phyloP scores from a whole-genome alignment of 2,113 vertebrate species.

The Scomber scombrus region DNA sequence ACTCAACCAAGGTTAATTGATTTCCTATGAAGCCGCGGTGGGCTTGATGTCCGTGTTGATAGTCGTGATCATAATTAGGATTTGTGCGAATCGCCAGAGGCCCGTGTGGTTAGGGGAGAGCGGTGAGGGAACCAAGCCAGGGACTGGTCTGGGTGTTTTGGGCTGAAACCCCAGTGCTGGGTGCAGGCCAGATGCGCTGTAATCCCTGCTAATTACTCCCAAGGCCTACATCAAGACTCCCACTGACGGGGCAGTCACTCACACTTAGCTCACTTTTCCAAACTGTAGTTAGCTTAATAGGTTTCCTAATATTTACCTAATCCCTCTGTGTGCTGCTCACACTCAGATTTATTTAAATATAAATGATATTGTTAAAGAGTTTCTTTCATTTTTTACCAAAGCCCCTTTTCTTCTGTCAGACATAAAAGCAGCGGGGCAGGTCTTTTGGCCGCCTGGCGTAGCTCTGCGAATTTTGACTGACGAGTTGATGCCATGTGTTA shows the following conservation, averaged over 20 bases:
- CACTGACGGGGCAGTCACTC: constrained; percentile 67
- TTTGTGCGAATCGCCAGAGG: constrained; percentile 58
- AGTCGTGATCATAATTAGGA: constrained; percentile 53
- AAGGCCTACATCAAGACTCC: constrained; percentile 72
- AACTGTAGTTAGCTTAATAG: constrained; percentile 60
- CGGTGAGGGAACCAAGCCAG: constrained; percentile 63
- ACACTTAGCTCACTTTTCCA: constrained; percentile 71
- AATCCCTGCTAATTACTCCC: constrained; percentile 84
- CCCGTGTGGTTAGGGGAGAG: constrained; percentile 58
- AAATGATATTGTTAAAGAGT: constrained; percentile 60
- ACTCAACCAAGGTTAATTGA: constrained; percentile 49
- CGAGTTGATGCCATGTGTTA: constrained; percentile 56
- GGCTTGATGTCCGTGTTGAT: constrained; percentile 49
- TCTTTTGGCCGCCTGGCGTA: constrained; percentile 57
- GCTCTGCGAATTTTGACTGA: constrained; percentile 58
- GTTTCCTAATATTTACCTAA: constrained; percentile 73
- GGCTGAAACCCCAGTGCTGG: constrained; percentile 74
- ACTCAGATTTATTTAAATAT: constrained; percentile 68
- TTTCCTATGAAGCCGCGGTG: constrained; percentile 38
- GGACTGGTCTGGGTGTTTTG: constrained; percentile 73
- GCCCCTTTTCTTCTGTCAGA: constrained; percentile 35
- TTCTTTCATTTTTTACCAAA: constrained; percentile 12
- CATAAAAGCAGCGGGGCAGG: constrained; percentile 16
- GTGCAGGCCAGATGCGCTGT: constrained; percentile 72
- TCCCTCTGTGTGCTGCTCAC: constrained; percentile 47